These are phyloP conservation scores for Esperia sulphurella DNA, from an alignment of 2,888 invertebrate genomes.

Conservation along the genomic window DNA sequence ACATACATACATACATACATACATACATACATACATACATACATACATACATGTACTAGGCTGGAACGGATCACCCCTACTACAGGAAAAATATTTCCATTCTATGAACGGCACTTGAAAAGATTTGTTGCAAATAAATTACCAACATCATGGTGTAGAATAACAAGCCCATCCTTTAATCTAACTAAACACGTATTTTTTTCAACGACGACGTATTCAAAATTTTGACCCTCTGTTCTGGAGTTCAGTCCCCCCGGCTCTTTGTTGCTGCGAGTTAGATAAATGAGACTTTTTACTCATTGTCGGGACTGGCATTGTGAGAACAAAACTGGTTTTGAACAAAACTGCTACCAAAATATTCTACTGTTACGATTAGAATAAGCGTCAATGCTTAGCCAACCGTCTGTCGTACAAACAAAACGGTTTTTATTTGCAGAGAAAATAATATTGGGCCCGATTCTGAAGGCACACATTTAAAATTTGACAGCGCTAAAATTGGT, in stretches of 20 bases:
- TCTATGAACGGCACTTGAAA: conserved; percentile 7
- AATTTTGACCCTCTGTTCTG: conserved; percentile 17
- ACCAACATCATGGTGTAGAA: conserved; percentile 36
- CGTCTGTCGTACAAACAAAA: neutral
- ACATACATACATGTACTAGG: too few species aligned
- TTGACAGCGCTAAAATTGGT: too few species aligned
- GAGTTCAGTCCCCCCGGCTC: conserved; percentile 27
- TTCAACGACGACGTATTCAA: neutral
- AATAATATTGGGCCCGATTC: too few species aligned
- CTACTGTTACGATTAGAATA: conserved; percentile 7
- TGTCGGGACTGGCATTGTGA: conserved; percentile 17
- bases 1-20: too few species aligned
- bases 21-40: too few species aligned
- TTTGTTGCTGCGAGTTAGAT: conserved; percentile 36
- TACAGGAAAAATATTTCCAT: neutral
- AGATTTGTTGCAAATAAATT: conserved; percentile 59
- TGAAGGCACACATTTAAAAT: too few species aligned
- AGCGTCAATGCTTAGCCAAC: conserved; percentile 2
- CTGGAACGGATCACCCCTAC: too few species aligned
- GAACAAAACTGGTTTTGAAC: conserved; percentile 16
- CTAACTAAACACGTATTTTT: neutral
- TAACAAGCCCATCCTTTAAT: conserved; percentile 30
- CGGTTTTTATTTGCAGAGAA: neutral
- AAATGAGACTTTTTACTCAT: conserved; percentile 38
- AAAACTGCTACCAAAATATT: conserved; percentile 4